phyloP scores from a whole-genome alignment of 2,888 invertebrate genomes.

The Parthenolecanium corni region DNA sequence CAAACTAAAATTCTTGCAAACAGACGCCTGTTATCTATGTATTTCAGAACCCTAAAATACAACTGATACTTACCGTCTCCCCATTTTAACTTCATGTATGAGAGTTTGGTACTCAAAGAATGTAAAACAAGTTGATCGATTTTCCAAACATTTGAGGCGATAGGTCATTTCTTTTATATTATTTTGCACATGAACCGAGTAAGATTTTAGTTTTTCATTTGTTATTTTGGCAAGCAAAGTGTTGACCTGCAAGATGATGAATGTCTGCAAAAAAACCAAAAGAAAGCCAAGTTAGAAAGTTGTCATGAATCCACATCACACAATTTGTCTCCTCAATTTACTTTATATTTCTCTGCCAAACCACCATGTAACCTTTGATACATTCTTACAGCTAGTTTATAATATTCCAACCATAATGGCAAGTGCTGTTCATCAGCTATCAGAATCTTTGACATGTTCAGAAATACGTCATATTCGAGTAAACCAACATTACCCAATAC shows the following conservation, averaged over 20 bases:
- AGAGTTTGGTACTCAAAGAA: conserved; percentile 10
- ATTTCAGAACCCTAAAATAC: no score
- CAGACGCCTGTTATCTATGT: no score
- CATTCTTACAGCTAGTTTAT: conserved; percentile 69
- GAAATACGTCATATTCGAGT: conserved; percentile 58
- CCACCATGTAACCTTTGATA: conserved; percentile 56
- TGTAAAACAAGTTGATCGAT: conserved; percentile 9
- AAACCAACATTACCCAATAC: conserved; percentile 67
- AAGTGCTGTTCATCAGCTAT: conserved; percentile 60
- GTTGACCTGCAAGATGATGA: background rate
- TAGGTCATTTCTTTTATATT: conserved; percentile 8
- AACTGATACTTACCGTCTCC: conserved; percentile 10
- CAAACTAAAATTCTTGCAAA: no score
- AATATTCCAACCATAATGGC: conserved; percentile 72
- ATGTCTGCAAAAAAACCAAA: conserved; percentile 21
- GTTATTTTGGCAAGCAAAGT: background rate
- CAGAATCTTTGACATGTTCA: conserved; percentile 63
- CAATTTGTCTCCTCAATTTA: conserved; percentile 38
- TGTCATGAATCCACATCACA: background rate
- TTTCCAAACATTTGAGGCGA: conserved; percentile 1
- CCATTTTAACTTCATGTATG: conserved; percentile 7
- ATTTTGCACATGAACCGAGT: background rate
- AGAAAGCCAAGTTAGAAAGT: background rate
- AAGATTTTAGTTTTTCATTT: background rate
- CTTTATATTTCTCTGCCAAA: conserved; percentile 61